Conservation (phyloP, 2,113 vertebrate species). For the Mungos mungo region DNA sequence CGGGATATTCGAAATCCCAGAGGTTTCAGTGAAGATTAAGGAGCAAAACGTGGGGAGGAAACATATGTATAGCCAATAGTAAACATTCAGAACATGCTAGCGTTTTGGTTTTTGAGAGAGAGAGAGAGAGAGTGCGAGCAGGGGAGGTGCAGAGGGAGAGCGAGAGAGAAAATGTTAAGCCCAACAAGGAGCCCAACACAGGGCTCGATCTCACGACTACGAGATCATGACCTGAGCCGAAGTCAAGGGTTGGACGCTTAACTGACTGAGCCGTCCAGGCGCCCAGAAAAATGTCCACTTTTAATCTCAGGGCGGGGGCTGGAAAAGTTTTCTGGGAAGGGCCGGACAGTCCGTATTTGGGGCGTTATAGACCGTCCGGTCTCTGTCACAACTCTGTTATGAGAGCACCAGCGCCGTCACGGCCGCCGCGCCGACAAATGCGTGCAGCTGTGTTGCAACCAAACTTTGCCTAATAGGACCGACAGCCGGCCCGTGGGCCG, state of each 20-base stretch:
- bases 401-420: background rate
- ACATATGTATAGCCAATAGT: too few species aligned
- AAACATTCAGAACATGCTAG: background rate
- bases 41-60: background rate
- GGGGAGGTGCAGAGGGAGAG: background rate
- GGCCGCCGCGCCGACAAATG: accelerated
- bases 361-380: background rate
- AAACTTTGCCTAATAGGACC: background rate
- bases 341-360: background rate
- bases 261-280: background rate
- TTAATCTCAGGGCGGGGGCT: background rate
- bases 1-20: background rate
- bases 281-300: background rate
- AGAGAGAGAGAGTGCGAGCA: background rate
- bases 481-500: background rate
- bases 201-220: background rate
- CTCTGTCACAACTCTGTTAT: background rate
- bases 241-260: background rate
- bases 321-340: background rate
- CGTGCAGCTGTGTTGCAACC: background rate
- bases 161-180: background rate
- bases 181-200: background rate
- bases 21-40: background rate
- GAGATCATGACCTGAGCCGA: background rate
- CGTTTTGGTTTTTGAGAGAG: background rate